Evolutionary conservation across 2,888 invertebrate genomes (phyloP).

Genomic region (Gastracanthus pulcherrimus): DNA sequence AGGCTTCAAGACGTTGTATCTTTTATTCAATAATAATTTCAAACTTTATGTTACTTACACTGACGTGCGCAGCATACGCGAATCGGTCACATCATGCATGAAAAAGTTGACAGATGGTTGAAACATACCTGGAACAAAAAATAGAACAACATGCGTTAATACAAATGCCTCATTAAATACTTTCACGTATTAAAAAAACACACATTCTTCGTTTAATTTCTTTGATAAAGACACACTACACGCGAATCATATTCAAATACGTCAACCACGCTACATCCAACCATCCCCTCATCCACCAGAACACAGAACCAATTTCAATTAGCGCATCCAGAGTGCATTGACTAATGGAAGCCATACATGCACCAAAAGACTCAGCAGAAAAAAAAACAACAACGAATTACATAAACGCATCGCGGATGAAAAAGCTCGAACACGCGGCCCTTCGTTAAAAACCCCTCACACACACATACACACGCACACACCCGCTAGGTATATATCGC

Average conservation of each 20-base stretch:
- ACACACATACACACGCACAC: slow-evolving; percentile 18
- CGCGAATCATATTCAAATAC: too few relatives aligned
- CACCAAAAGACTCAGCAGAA: not conserved
- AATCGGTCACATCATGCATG: too few relatives aligned
- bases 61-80: too few relatives aligned
- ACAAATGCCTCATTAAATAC: not conserved
- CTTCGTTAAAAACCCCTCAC: slow-evolving; percentile 42
- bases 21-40: too few relatives aligned
- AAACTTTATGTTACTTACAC: not conserved
- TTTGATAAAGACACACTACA: too few relatives aligned
- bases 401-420: slow-evolving; percentile 16
- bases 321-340: not conserved
- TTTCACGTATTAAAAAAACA: not conserved
- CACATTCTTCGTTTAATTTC: too few relatives aligned
- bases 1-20: too few relatives aligned
- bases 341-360: not conserved
- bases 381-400: slow-evolving; percentile 25
- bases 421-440: not conserved
- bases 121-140: slow-evolving; percentile 37
- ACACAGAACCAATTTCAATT: slow-evolving; percentile 35
- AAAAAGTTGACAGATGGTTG: too few relatives aligned
- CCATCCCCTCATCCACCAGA: too few relatives aligned
- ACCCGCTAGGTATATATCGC: slow-evolving; percentile 4
- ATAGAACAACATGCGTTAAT: not conserved
- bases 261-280: too few relatives aligned